Evolutionary conservation across 2,113 vertebrate species (phyloP), one percentile per base, ranked within the genome.

Genomic region (Erythrocercus mccallii): DNA sequence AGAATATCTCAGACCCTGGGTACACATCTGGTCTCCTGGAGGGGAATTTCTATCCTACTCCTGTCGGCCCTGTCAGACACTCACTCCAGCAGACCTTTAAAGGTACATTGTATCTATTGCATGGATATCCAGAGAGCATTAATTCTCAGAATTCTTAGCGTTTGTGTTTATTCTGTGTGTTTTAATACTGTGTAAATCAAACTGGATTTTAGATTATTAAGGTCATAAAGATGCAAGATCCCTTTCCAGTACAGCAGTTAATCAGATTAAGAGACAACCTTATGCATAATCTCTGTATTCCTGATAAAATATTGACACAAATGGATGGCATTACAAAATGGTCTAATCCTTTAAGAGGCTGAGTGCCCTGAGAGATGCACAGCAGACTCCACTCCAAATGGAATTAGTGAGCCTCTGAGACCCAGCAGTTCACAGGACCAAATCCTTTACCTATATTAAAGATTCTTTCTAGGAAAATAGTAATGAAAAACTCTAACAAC

Each of bases 221-320:
- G 50, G 35, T 62, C 17, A 38, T 38, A 91, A 89, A 56, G 54
- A 83, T 42, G 33, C 35, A 65, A 65, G 73, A 81, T 79, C 54
- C n/a, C 21, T 60, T 84, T 91, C 25, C 37, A 64, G 20, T 45
- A 27, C 22, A 80, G 45, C 35, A 47, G 21, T 95, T 80, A 73
- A 80, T 86, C 73, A 80, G 74, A 17, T 37, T 73, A 69, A 71
- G 3, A 48, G 66, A 82, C 12, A 88, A 84, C 48, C 38, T 89
- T 71, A 80, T 38, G 40, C 14, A 81, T 84, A 86, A 92, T 95
- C 83, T 80, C 88, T 93, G n/a, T 72, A 80, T 77, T 86, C 71
- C 45, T 66, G 90, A 66, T 86, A 66, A 86, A 87, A 87, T 69
- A 66, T 33, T 92, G 62, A 73, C 74, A 87, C 50, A 90, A 92